A percentile compares a stretch with the other conserved stretches of the same genome.
phyloP scores from a whole-genome alignment of 2,888 invertebrate genomes.

The Oscheius myriophilus region DNA sequence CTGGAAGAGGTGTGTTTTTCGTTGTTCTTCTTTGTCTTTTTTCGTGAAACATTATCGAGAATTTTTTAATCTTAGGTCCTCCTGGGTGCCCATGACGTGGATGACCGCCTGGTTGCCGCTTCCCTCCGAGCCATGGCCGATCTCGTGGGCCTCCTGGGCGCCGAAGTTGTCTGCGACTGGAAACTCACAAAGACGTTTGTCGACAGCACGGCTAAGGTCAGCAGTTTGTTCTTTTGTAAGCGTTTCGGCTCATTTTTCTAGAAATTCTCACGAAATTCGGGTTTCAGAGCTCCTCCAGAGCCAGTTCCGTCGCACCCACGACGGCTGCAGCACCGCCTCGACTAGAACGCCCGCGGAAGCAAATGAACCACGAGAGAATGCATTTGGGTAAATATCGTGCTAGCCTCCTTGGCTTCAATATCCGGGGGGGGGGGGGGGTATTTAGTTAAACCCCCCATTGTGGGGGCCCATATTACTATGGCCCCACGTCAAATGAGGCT shows the following conservation, averaged over 20 bases:
- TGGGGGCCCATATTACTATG: too few species aligned
- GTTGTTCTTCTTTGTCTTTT: background rate
- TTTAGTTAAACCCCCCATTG: too few species aligned
- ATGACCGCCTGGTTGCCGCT: slow-evolving; percentile 27
- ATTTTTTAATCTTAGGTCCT: slow-evolving; percentile 11
- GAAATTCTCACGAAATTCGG: background rate
- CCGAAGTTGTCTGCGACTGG: slow-evolving; percentile 23
- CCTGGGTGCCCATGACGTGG: slow-evolving; percentile 15
- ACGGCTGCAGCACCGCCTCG: background rate
- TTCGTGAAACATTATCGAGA: background rate
- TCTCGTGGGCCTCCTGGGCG: slow-evolving; percentile 21
- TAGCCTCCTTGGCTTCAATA: too few species aligned
- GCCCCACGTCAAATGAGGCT: too few species aligned
- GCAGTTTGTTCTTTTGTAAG: background rate
- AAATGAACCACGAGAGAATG: too few species aligned
- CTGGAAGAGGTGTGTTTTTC: slow-evolving; percentile 24
- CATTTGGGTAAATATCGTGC: too few species aligned
- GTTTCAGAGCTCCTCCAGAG: background rate
- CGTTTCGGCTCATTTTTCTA: too few species aligned
- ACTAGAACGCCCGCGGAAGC: too few species aligned
- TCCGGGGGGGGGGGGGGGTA: too few species aligned
- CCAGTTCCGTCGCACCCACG: background rate
- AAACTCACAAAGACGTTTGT: slow-evolving; percentile 17
- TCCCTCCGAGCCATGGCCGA: slow-evolving; percentile 27
- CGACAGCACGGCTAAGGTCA: slow-evolving; percentile 20